Percentiles rank a stretch among this genome's conserved stretches.
These are phyloP conservation scores for Zophobas atratus DNA, from an alignment of 1,140 invertebrate genomes.

Conservation along the genomic window DNA sequence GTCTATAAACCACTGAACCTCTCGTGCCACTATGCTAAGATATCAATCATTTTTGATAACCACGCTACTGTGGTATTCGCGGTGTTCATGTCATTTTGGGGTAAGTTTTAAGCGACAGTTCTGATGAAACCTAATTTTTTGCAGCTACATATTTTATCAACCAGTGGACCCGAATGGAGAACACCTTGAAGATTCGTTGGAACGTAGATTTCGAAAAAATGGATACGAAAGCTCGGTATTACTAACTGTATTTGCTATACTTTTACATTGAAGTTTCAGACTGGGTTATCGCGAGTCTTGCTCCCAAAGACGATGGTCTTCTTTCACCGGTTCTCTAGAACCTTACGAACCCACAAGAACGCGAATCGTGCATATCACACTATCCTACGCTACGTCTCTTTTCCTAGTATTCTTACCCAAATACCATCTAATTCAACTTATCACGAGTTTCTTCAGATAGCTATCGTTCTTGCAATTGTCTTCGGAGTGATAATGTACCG, in stretches of 20 bases:
- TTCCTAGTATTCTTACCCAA: background rate
- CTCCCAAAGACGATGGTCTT: constrained; percentile 69
- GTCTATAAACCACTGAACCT: constrained; percentile 41
- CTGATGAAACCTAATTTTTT: too few species aligned
- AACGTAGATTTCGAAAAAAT: constrained; percentile 73
- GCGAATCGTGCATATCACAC: constrained; percentile 66
- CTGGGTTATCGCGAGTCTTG: constrained; percentile 73
- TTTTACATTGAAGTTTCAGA: too few species aligned
- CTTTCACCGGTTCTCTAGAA: too few species aligned
- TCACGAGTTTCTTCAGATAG: background rate
- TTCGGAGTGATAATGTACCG: constrained; percentile 64
- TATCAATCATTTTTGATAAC: constrained; percentile 96
- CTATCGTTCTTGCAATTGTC: constrained; percentile 33
- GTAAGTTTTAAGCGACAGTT: too few species aligned
- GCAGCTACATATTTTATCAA: constrained; percentile 85
- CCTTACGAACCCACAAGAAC: too few species aligned
- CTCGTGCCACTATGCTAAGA: constrained; percentile 75
- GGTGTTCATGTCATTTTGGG: constrained; percentile 97
- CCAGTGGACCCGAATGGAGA: constrained; percentile 93
- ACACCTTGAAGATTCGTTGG: constrained; percentile 90
- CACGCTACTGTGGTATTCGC: constrained; percentile 92
- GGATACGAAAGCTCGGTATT: background rate
- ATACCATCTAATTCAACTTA: too few species aligned
- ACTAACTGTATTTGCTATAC: background rate
- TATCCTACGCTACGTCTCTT: constrained; percentile 62